Evolutionary conservation across 2,888 invertebrate species (phyloP), one percentile per base, ranked within the genome.

Genomic region (Protonemura montana): DNA sequence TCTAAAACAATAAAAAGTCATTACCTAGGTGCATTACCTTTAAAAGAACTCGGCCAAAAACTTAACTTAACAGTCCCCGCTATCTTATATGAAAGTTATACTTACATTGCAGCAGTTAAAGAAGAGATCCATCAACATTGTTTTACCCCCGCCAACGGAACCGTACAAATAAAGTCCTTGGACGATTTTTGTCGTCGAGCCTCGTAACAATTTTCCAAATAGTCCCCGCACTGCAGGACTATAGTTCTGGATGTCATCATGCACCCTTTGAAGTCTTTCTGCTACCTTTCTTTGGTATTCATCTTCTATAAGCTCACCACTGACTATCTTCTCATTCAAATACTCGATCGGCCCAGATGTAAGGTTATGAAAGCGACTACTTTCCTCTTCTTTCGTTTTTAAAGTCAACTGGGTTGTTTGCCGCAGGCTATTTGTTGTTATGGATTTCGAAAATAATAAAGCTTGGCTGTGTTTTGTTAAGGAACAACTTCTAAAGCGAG

Each of bases 81-180:
- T n/a, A n/a, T n/a, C n/a, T n/a, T n/a, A n/a, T n/a, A n/a, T n/a
- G n/a, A n/a, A n/a, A n/a, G n/a, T n/a, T n/a, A n/a, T n/a, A 76
- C 87, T 85, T 90, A 94, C 93, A 89, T 93, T 91, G 90, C 95
- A 95, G 90, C 95, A 94, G 89, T 97, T 95, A 92, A 96, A 98
- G 92, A 99, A 99, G 89, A 99, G 92, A 92, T 99, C 99, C 99
- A 99, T 99, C 87, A 99, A 92, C 96, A 99, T 99, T 6, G 99
- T 99, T 93, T 99, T 99, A 81, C 99, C 99, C 89, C 98, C 97
- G 82, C 98, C 97, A 88, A 98, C 97, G 90, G 97, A 95, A 86
- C 98, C 98, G 92, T 96, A 95, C 87, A 98, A 94, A 90, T 98
- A 98, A 16, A 98, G 92, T 5, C 98, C 98, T 91, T 94, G 94